Conservation (phyloP, 1,140 invertebrate genomes). For the Trichonephila inaurata region DNA sequence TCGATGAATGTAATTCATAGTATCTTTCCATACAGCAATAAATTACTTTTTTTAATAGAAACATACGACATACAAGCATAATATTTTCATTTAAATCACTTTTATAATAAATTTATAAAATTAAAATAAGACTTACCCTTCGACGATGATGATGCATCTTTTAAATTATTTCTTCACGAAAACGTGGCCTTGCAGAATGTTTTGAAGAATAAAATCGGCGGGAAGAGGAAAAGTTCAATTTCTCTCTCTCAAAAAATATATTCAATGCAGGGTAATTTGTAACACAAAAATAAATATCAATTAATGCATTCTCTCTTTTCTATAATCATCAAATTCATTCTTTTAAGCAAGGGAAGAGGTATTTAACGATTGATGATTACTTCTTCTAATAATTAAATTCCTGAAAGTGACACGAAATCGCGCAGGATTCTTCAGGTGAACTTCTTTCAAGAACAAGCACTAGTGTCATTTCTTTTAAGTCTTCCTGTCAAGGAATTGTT, state of each 20-base stretch:
- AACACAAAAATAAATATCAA: neutral
- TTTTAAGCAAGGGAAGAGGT: too few relatives aligned
- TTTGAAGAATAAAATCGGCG: neutral
- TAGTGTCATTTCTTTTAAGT: neutral
- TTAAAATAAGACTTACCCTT: constrained; percentile 37
- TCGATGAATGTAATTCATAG: too few relatives aligned
- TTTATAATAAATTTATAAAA: neutral
- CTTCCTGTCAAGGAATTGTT: neutral
- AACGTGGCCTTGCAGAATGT: constrained; percentile 43
- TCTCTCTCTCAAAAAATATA: neutral
- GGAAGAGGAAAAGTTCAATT: neutral
- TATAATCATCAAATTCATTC: too few relatives aligned
- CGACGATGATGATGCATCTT: constrained; percentile 63
- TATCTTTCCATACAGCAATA: too few relatives aligned
- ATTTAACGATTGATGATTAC: too few relatives aligned
- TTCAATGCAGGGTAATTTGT: neutral
- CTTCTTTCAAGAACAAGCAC: neutral
- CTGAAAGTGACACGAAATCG: too few relatives aligned
- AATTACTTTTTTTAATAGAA: too few relatives aligned
- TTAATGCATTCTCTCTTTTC: neutral
- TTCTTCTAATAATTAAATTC: too few relatives aligned
- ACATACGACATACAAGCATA: too few relatives aligned
- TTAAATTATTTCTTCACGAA: constrained; percentile 27
- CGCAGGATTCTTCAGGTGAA: too few relatives aligned
- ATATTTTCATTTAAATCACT: too few relatives aligned